Evolutionary conservation across 2,113 vertebrate genomes (phyloP), one percentile per base, ranked within the genome.

Genomic region (Chamaea fasciata): DNA sequence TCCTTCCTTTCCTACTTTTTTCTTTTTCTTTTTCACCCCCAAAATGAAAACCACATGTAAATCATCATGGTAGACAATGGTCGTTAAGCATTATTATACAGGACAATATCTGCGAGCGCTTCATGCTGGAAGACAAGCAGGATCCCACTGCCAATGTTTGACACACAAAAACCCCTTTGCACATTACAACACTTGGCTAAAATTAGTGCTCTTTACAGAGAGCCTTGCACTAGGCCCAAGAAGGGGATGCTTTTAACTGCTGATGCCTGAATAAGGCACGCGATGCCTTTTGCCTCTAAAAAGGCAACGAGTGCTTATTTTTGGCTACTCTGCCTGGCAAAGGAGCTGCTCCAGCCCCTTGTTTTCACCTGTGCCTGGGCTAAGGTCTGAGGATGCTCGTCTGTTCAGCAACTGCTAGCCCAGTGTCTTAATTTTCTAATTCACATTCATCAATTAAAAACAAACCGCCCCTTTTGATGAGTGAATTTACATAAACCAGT

Each of bases 401-500:
- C 60, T 63, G 46, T 39, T 46, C 33, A 49, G 95, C 22, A 50
- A 95, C 92, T 9, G 44, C 82, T 21, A 87, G 96, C 86, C 80
- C 28, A 55, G 87, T 30, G 44, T 95, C 96, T 97, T 94, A 86
- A 96, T 97, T 97, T 97, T 96, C 97, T 97, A 97, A 98, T 98
- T 97, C 94, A 86, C 95, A 98, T 96, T 97, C 96, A 83, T 94
- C 97, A 95, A 98, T 98, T 98, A 97, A 97, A 97, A 97, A 97
- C 31, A 97, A 97, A 89, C 81, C 9, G 13, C 85, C 92, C 96
- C 96, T 62, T 74, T 83, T 76, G 95, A 97, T 60, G 90, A 96
- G 92, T 30, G 35, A 94, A 98, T 98, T 98, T 98, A 96, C 97
- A 98, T 98, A 97, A 98, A 98, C 98, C 97, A 98, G 95, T 97